Evolutionary conservation across 2,888 invertebrate genomes (phyloP).

Genomic region (Chymomyza caudatula): DNA sequence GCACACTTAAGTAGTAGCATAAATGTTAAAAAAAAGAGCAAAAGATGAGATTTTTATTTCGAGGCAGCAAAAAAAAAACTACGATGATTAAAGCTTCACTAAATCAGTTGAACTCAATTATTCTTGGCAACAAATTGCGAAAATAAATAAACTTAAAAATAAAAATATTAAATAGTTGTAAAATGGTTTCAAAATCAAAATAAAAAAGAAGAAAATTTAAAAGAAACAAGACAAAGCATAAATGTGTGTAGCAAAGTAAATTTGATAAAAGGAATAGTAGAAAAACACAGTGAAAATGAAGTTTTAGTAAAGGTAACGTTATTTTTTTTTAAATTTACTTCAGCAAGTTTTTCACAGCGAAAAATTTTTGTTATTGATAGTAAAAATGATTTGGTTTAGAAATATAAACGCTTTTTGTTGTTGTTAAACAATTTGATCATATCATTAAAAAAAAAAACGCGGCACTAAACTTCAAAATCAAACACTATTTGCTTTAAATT

Average conservation of each 20-base stretch:
- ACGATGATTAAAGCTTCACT: constrained; percentile 5
- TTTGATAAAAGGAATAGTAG: background rate
- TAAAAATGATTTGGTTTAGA: too few species aligned
- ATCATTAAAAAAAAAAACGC: background rate
- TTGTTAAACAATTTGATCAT: background rate
- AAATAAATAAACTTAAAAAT: constrained; percentile 14
- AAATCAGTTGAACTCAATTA: constrained; percentile 22
- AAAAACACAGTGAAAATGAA: background rate
- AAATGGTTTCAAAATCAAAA: constrained; percentile 68
- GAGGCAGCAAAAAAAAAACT: constrained; percentile 31
- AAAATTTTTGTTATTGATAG: background rate
- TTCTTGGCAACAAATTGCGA: constrained; percentile 7
- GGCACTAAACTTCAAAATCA: background rate
- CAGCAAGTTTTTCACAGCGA: background rate
- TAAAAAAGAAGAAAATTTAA: constrained; percentile 13
- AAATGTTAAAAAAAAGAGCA: constrained; percentile 2
- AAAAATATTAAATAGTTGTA: constrained; percentile 47
- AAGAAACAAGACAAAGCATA: constrained; percentile 4
- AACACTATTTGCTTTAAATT: background rate
- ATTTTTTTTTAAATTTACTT: background rate
- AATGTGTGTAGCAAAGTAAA: constrained; percentile 2
- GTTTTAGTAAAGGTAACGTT: background rate
- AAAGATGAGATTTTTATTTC: background rate
- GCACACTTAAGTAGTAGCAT: constrained; percentile 28
- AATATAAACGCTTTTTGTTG: too few species aligned